A percentile compares a stretch with the other conserved stretches of the same genome.
These are phyloP conservation scores for Acrobasis suavella DNA, from an alignment of 2,888 invertebrate genomes.

Conservation along the genomic window DNA sequence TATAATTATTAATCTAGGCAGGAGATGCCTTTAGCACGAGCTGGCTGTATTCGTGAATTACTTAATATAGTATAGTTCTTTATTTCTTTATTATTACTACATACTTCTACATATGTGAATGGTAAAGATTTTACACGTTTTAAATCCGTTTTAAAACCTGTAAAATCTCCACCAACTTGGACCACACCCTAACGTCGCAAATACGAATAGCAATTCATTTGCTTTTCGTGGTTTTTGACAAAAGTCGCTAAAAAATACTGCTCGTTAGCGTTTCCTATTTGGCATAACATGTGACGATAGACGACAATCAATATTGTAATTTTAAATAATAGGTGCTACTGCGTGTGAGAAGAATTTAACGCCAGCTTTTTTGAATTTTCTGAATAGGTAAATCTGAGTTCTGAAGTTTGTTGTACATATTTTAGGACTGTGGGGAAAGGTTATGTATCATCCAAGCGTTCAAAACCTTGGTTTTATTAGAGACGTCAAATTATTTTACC, in stretches of 20 bases:
- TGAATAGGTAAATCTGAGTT: neutral
- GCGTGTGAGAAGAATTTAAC: neutral
- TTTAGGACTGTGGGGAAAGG: too few relatives aligned
- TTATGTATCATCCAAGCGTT: too few relatives aligned
- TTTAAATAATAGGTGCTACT: neutral
- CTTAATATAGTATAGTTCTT: too few relatives aligned
- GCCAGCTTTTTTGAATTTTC: neutral
- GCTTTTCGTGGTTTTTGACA: slow-evolving; percentile 37
- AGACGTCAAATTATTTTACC: too few relatives aligned
- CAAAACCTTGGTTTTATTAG: too few relatives aligned
- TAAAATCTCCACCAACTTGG: neutral
- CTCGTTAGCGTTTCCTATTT: slow-evolving; percentile 23
- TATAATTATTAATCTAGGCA: too few relatives aligned
- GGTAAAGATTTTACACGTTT: too few relatives aligned
- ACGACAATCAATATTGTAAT: slow-evolving; percentile 34
- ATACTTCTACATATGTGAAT: too few relatives aligned
- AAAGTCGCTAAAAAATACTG: slow-evolving; percentile 33
- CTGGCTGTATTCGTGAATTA: too few relatives aligned
- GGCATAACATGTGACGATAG: slow-evolving; percentile 22
- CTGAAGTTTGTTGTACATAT: too few relatives aligned
- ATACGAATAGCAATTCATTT: slow-evolving; percentile 29
- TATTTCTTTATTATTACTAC: too few relatives aligned
- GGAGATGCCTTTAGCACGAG: too few relatives aligned
- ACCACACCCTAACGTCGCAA: slow-evolving; percentile 22
- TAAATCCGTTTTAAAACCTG: neutral